Percentiles rank a stretch among this genome's conserved stretches.
Evolutionary conservation across 2,113 vertebrate species (phyloP).

Genomic region (Notothenia coriiceps): DNA sequence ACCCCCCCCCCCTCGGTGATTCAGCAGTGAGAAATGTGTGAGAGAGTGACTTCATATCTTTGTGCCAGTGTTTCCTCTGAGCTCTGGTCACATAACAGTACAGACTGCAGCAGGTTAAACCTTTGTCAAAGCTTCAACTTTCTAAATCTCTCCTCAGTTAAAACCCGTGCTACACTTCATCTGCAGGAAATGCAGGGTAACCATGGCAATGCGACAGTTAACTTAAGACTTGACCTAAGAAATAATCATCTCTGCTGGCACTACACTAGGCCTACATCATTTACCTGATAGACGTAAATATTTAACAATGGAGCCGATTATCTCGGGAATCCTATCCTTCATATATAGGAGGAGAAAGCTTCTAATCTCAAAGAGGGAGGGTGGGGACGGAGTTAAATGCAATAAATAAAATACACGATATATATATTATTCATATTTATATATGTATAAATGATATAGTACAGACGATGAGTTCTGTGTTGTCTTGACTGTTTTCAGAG

Average conservation of each 20-base stretch:
- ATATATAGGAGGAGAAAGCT: slow-evolving; percentile 31
- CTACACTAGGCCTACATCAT: slow-evolving; percentile 58
- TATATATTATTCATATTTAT: slow-evolving; percentile 79
- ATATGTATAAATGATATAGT: slow-evolving; percentile 79
- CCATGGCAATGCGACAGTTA: slow-evolving; percentile 72
- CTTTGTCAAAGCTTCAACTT: slow-evolving; percentile 9
- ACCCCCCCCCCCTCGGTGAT: neutral
- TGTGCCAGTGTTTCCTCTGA: slow-evolving; percentile 71
- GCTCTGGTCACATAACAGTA: slow-evolving; percentile 82
- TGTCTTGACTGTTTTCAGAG: slow-evolving; percentile 54
- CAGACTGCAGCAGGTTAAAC: slow-evolving; percentile 42
- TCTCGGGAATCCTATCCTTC: slow-evolving; percentile 56
- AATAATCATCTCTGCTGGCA: slow-evolving; percentile 81
- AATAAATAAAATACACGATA: slow-evolving; percentile 83
- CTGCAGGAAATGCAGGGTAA: slow-evolving; percentile 79
- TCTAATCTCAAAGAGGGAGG: slow-evolving; percentile 46
- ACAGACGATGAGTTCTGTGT: slow-evolving; percentile 61
- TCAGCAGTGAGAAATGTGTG: slow-evolving; percentile 33
- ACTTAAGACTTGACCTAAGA: slow-evolving; percentile 79
- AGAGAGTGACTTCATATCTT: slow-evolving; percentile 21
- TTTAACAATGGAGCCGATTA: slow-evolving; percentile 50
- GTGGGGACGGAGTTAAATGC: slow-evolving; percentile 36
- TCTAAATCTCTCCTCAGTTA: slow-evolving; percentile 12
- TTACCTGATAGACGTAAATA: slow-evolving; percentile 80
- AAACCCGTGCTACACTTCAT: slow-evolving; percentile 52